phyloP scores from a whole-genome alignment of 2,888 invertebrate genomes.

The Cetonia aurata region DNA sequence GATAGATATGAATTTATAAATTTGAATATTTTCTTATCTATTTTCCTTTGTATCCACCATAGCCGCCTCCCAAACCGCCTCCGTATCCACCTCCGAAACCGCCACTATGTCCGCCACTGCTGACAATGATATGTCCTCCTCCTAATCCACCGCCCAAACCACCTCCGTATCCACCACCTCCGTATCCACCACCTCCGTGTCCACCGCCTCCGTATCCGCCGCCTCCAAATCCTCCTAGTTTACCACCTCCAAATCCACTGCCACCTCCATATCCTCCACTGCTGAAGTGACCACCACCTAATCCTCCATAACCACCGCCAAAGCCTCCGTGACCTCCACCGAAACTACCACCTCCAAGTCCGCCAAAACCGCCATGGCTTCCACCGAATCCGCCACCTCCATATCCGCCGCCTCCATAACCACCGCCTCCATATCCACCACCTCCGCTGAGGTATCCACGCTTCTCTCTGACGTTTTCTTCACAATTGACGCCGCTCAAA shows the following conservation, averaged over 20 bases:
- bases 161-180: conserved; percentile 45
- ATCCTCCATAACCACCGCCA: conserved; percentile 44
- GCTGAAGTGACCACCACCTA: conserved; percentile 7
- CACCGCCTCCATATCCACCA: conserved; percentile 53
- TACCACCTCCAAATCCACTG: conserved; percentile 45
- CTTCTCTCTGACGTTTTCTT: conserved; percentile 33
- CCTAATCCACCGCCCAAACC: conserved; percentile 41
- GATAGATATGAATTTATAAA: too few relatives aligned
- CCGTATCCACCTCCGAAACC: conserved; percentile 36
- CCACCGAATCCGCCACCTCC: conserved; percentile 29
- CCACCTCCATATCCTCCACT: conserved; percentile 48
- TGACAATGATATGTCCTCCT: conserved; percentile 23
- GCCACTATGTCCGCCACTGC: conserved; percentile 36
- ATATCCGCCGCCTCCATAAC: conserved; percentile 31
- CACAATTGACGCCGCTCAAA: conserved; percentile 7
- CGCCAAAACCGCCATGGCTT: conserved; percentile 33
- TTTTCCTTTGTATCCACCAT: conserved; percentile 30
- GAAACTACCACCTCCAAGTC: conserved; percentile 45
- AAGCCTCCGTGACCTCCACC: conserved; percentile 44
- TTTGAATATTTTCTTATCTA: background rate
- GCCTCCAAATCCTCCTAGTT: conserved; percentile 51
- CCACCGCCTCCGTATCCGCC: conserved; percentile 48
- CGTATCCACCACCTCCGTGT: conserved; percentile 32
- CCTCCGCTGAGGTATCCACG: conserved; percentile 48
- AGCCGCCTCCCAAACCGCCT: conserved; percentile 20